phyloP scores from a whole-genome alignment of 2,797 vertebrate species.

The Glossophaga mutica region DNA sequence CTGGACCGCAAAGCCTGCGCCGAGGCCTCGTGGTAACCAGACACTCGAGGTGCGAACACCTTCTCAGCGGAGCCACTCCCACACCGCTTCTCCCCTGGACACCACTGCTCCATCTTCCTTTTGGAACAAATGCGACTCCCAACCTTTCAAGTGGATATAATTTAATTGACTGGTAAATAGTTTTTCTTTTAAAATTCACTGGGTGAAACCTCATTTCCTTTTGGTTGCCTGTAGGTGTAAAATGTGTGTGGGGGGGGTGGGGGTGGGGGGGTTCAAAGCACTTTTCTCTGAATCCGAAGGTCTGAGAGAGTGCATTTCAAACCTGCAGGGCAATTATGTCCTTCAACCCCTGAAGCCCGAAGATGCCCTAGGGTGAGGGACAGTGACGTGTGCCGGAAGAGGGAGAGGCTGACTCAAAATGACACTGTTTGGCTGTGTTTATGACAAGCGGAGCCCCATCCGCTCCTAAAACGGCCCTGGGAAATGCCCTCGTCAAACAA shows the following conservation, averaged over 20 bases:
- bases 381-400: neutral
- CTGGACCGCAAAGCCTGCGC: neutral
- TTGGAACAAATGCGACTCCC: neutral
- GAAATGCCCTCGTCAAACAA: neutral
- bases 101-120: neutral
- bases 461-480: neutral
- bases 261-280: neutral
- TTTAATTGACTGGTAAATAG: neutral
- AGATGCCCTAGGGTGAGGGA: neutral
- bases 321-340: neutral
- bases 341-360: neutral
- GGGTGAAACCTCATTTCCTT: neutral
- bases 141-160: neutral
- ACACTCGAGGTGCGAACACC: neutral
- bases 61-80: neutral
- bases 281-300: neutral
- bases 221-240: neutral
- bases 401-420: neutral
- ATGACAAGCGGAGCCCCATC: rapidly evolving
- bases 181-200: neutral
- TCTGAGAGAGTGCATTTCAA: neutral
- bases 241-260: neutral
- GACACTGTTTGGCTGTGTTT: neutral
- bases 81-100: neutral
- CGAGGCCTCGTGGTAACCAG: neutral